Evolutionary conservation across 2,113 vertebrate genomes (phyloP).

Genomic region (Grantiella picta): DNA sequence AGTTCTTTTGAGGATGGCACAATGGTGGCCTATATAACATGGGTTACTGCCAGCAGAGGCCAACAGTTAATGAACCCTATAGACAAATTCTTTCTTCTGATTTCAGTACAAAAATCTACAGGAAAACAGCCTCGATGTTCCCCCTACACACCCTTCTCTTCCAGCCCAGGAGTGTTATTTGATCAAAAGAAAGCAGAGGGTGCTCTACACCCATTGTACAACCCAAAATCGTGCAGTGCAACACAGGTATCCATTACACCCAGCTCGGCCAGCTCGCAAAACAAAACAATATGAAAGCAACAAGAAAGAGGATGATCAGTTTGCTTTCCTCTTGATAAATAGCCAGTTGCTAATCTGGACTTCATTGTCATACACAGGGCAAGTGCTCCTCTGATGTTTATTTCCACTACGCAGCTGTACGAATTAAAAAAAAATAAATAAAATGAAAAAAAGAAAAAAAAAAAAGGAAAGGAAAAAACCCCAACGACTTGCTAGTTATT

Average conservation of each 20-base stretch:
- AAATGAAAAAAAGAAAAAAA: background rate
- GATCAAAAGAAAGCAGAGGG: constrained; percentile 84
- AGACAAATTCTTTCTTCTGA: constrained; percentile 86
- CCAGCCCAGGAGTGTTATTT: constrained; percentile 75
- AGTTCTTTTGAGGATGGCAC: constrained; percentile 92
- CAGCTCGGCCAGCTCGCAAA: background rate
- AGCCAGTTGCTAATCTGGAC: background rate
- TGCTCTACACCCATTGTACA: constrained; percentile 81
- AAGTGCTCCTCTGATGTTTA: background rate
- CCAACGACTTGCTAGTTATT: background rate
- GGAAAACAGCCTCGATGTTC: constrained; percentile 58
- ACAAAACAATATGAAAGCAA: background rate
- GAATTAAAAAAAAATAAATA: background rate
- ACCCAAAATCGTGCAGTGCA: background rate
- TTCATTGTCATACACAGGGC: background rate
- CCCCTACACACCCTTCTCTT: constrained; percentile 29
- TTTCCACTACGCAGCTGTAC: background rate
- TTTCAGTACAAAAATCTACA: constrained; percentile 80
- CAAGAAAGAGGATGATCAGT: background rate
- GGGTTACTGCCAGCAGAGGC: constrained; percentile 90
- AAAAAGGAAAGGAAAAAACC: rapidly evolving
- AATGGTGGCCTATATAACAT: constrained; percentile 91
- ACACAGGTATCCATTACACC: background rate
- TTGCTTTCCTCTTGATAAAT: background rate
- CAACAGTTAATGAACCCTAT: constrained; percentile 91